phyloP scores from a whole-genome alignment of 2,797 vertebrate species.

The Thripadectes ignobilis region DNA sequence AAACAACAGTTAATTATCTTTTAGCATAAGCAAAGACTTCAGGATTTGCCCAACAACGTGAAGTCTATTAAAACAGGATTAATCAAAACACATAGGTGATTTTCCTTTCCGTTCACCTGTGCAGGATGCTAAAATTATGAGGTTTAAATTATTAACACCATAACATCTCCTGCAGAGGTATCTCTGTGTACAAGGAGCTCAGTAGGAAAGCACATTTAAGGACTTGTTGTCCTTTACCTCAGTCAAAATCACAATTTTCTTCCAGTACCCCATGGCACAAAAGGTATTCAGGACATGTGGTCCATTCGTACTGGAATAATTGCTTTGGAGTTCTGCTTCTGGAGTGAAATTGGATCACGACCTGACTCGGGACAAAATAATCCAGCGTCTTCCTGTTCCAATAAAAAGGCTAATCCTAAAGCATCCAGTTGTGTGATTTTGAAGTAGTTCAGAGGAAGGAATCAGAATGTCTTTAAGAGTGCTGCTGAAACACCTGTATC shows the following conservation, averaged over 20 bases:
- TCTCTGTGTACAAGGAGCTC: not conserved
- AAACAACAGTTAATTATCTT: not conserved
- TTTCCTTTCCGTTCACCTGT: not conserved
- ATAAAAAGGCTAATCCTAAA: not conserved
- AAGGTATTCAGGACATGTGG: not conserved
- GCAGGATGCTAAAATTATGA: not conserved
- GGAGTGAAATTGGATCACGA: not conserved
- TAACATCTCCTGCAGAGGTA: not conserved
- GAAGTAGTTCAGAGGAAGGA: not conserved
- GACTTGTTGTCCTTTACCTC: not conserved
- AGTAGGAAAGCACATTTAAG: not conserved
- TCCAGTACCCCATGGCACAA: not conserved
- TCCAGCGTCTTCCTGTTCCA: not conserved
- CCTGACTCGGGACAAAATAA: not conserved
- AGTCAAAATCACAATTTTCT: not conserved
- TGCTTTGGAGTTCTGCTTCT: not conserved
- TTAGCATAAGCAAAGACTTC: not conserved
- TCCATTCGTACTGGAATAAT: not conserved
- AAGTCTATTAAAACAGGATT: not conserved
- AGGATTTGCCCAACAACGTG: not conserved
- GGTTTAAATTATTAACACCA: not conserved
- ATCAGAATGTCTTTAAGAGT: not conserved
- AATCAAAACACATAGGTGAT: not conserved
- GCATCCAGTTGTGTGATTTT: not conserved
- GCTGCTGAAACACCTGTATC: not conserved